Evolutionary conservation across 2,113 vertebrate species (phyloP).

Genomic region (Percopsis transmontana): DNA sequence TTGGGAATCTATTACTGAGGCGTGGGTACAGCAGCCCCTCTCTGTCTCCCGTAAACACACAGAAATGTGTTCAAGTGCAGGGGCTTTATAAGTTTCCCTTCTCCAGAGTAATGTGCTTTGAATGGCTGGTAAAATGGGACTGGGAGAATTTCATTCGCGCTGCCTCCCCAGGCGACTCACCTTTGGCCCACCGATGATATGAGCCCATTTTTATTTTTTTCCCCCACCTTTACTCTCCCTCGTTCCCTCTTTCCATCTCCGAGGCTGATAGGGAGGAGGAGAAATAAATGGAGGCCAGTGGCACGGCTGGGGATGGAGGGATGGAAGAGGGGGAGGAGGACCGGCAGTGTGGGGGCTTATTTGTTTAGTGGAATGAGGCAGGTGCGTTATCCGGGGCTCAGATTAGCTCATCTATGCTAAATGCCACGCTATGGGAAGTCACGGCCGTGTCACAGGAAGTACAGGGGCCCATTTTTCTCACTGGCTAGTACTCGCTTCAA

Average conservation of each 20-base stretch:
- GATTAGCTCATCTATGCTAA: constrained; percentile 84
- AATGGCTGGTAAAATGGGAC: constrained; percentile 90
- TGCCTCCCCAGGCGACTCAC: constrained; percentile 94
- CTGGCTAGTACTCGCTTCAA: constrained; percentile 41
- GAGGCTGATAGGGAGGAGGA: constrained; percentile 79
- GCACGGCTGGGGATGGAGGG: constrained; percentile 74
- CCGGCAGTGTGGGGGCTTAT: constrained; percentile 79
- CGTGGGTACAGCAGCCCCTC: constrained; percentile 67
- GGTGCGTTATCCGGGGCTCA: constrained; percentile 78
- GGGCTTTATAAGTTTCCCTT: constrained; percentile 87
- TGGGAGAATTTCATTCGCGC: constrained; percentile 95
- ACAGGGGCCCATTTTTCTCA: constrained; percentile 64
- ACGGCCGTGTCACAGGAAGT: constrained; percentile 63
- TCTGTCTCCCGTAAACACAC: constrained; percentile 85
- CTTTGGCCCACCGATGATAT: constrained; percentile 93
- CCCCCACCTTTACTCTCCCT: constrained; percentile 78
- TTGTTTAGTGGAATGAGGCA: constrained; percentile 83
- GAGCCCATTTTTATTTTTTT: constrained; percentile 73
- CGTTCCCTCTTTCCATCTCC: constrained; percentile 71
- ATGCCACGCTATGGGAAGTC: constrained; percentile 66
- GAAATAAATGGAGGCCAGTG: constrained; percentile 87
- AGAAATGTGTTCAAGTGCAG: constrained; percentile 87
- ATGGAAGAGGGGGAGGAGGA: constrained; percentile 72
- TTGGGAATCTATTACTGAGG: constrained; percentile 85
- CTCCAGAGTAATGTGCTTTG: constrained; percentile 89